A percentile compares a stretch with the other conserved stretches of the same genome.
phyloP scores from a whole-genome alignment of 2,888 invertebrate genomes.

The Leucophenga montana region DNA sequence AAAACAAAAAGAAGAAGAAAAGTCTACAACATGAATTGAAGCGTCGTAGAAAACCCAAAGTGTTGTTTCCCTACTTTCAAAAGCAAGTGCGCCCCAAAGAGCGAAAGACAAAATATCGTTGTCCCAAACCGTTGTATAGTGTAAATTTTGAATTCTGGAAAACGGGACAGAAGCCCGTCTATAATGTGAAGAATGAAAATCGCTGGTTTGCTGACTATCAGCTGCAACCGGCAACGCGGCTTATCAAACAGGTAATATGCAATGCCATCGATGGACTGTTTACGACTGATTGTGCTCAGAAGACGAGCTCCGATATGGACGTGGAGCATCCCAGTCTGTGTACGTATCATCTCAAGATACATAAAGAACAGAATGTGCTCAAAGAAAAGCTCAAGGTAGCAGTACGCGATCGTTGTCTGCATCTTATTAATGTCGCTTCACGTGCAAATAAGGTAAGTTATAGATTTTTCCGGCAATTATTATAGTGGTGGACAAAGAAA shows the following conservation, averaged over 20 bases:
- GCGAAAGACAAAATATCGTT: not conserved
- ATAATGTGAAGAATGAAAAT: conserved; percentile 20
- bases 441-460: conserved; percentile 19
- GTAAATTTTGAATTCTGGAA: not conserved
- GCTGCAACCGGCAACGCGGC: conserved; percentile 27
- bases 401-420: conserved; percentile 28
- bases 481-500: not conserved
- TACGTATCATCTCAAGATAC: conserved; percentile 3
- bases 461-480: no score
- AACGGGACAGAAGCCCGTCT: conserved; percentile 26
- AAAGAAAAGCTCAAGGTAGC: conserved; percentile 17
- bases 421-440: conserved; percentile 31
- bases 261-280: conserved; percentile 29
- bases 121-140: not conserved
- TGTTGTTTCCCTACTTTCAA: conserved; percentile 29
- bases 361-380: not conserved
- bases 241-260: conserved; percentile 17
- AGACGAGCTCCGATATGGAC: not conserved
- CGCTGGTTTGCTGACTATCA: conserved; percentile 37
- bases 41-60: not conserved
- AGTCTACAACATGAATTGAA: not conserved
- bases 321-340: conserved; percentile 6
- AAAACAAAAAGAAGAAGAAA: not conserved
- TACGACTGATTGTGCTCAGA: not conserved
- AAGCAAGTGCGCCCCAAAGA: conserved; percentile 30